Evolutionary conservation across 2,113 vertebrate species (phyloP).

Genomic region (Ariopsis seemanni): DNA sequence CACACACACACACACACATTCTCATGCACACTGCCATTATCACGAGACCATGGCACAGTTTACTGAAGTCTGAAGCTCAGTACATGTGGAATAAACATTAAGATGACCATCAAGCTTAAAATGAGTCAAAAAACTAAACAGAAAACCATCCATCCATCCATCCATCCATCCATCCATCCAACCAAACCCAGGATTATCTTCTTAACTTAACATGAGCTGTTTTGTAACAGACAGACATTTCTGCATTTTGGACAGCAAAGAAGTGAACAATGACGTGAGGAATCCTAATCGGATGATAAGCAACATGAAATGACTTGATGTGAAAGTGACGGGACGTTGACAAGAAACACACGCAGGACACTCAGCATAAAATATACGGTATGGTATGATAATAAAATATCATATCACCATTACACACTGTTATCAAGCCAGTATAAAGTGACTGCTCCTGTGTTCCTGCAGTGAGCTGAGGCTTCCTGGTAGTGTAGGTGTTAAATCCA

Average conservation of each 20-base stretch:
- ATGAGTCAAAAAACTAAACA: background rate
- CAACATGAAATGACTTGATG: background rate
- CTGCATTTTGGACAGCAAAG: background rate
- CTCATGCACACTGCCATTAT: conserved; percentile 11
- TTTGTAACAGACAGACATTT: background rate
- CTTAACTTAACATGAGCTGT: background rate
- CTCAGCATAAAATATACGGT: background rate
- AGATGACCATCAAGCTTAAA: background rate
- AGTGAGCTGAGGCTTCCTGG: background rate
- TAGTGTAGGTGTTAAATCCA: background rate
- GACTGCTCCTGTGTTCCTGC: background rate
- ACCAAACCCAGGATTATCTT: background rate
- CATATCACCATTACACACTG: background rate
- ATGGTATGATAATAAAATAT: background rate
- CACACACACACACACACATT: background rate
- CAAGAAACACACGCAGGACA: background rate
- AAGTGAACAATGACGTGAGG: background rate
- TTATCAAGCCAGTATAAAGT: background rate
- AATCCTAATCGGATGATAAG: background rate
- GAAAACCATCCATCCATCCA: background rate
- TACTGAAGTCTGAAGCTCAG: background rate
- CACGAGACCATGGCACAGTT: background rate
- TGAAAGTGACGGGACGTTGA: background rate
- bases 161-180: background rate
- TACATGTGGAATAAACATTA: background rate